Percentiles rank a stretch among this genome's conserved stretches.
Conservation (phyloP, 2,888 invertebrate species). For the Orgyia antiqua region DNA sequence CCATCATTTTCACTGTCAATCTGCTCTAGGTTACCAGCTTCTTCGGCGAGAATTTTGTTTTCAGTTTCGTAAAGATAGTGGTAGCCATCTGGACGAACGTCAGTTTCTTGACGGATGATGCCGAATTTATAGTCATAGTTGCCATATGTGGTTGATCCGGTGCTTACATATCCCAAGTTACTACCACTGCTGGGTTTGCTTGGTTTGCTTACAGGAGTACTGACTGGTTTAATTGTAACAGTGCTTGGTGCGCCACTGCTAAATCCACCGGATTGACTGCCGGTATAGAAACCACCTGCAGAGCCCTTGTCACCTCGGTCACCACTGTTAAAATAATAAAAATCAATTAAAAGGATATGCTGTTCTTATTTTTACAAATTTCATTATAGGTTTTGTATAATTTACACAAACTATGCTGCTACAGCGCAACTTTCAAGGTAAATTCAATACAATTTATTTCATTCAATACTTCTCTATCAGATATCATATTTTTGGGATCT, state of each 20-base stretch:
- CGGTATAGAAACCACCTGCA: conserved; percentile 35
- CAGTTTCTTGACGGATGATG: conserved; percentile 61
- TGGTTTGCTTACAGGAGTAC: neutral
- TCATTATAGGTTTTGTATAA: too few relatives aligned
- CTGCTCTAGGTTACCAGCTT: conserved; percentile 56
- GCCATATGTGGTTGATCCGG: too few relatives aligned
- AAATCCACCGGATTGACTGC: conserved; percentile 13
- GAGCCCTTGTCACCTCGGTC: conserved; percentile 36
- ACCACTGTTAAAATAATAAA: conserved; percentile 16
- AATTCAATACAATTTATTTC: too few relatives aligned
- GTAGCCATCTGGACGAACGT: conserved; percentile 55
- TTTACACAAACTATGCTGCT: too few relatives aligned
- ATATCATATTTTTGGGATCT: too few relatives aligned
- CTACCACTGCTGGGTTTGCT: too few relatives aligned
- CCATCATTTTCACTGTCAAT: conserved; percentile 45
- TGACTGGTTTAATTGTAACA: too few relatives aligned
- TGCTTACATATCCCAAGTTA: too few relatives aligned
- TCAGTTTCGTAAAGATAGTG: conserved; percentile 71
- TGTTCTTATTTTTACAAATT: too few relatives aligned
- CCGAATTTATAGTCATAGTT: conserved; percentile 60
- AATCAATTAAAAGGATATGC: too few relatives aligned
- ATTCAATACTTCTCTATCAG: too few relatives aligned
- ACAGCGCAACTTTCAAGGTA: too few relatives aligned
- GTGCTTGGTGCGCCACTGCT: conserved; percentile 1
- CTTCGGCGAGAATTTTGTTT: conserved; percentile 68